Evolutionary conservation across 1,140 invertebrate genomes (phyloP), one percentile per base, ranked within the genome.

Genomic region (Agrypnia vestita): DNA sequence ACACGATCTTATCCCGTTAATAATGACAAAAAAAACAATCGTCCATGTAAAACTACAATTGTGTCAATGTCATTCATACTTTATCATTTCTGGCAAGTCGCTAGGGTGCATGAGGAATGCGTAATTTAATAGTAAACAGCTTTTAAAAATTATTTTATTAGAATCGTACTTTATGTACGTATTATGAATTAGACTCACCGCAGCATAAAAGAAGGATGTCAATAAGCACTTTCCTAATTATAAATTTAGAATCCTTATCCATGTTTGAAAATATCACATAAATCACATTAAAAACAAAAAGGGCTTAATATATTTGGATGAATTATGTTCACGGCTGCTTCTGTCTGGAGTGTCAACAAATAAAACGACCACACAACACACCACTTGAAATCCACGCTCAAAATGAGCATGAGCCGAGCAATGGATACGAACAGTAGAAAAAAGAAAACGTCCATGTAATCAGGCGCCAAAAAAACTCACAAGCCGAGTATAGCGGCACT

Each of bases 241-340:
- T 81, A 21, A 81, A 81, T 71, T 64, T 77, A 0, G 75, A 78
- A 25, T 81, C 80, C 10, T 35, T 62, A 51, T 81, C 80, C 80
- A 81, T 81, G 43, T 12, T 69, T 35, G 17, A 62, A 43, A 25
- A 64, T 62, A 11, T 43, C 61, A 64, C 61, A 35, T 19, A n/a
- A n/a, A n/a, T 64, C 61, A 64, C 61, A 51, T 43, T 25, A 64
- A 25, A 25, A 64, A 64, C 35, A 64, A 64, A 21, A 64, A 64
- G 21, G 10, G 12, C 1, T 44, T 64, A 35, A 35, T 35, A 35
- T 35, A 6, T 35, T 35, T 35, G 25, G 25, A 35, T 35, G 9
- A 11, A 64, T 64, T 64, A 64, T 43, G 35, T 64, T 64, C 61
- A 64, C 61, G 61, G 35, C 61, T 43, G 35, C 25, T 35, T 35